A percentile compares a stretch with the other conserved stretches of the same genome.
phyloP scores from a whole-genome alignment of 2,797 vertebrate species.

The Lophotriccus pileatus region DNA sequence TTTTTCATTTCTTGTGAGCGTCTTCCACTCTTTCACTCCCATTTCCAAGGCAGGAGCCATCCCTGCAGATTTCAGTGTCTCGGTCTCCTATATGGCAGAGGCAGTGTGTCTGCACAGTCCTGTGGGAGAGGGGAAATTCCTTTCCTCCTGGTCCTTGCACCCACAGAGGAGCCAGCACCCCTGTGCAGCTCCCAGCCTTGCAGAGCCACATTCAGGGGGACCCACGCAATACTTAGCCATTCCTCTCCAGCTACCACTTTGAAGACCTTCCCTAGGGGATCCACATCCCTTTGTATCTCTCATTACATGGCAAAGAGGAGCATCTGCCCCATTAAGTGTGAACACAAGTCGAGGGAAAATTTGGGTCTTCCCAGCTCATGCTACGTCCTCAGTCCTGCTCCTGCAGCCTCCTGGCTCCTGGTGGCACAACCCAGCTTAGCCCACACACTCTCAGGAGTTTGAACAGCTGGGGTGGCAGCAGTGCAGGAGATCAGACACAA shows the following conservation, averaged over 20 bases:
- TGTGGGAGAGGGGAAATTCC: neutral
- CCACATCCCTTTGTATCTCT: rapidly evolving
- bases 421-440: neutral
- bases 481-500: neutral
- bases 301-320: neutral
- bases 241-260: neutral
- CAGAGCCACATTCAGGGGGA: neutral
- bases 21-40: neutral
- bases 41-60: neutral
- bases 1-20: neutral
- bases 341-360: neutral
- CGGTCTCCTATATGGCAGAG: neutral
- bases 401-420: neutral
- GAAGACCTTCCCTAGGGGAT: neutral
- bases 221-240: neutral
- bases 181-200: neutral
- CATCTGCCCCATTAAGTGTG: neutral
- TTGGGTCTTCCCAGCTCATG: neutral
- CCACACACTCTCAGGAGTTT: neutral
- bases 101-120: rapidly evolving
- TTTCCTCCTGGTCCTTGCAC: neutral
- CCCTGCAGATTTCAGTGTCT: neutral
- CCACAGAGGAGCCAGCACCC: neutral
- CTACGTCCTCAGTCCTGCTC: neutral
- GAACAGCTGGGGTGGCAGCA: neutral